These are phyloP conservation scores for Stratiomys singularior DNA, from an alignment of 2,888 invertebrate species.

Conservation along the genomic window DNA sequence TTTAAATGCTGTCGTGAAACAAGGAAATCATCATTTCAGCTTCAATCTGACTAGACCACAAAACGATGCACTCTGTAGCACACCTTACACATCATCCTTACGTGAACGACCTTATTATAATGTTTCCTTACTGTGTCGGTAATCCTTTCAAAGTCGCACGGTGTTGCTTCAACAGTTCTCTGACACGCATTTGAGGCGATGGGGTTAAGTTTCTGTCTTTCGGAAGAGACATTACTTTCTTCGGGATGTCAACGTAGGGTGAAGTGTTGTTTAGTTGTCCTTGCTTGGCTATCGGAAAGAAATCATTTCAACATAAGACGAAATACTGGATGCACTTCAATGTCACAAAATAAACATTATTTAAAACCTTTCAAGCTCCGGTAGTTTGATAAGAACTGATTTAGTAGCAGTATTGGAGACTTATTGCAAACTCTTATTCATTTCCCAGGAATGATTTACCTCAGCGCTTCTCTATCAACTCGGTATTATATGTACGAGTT, in stretches of 20 bases:
- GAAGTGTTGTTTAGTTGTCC: neutral
- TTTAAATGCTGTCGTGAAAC: constrained; percentile 11
- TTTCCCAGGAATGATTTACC: neutral
- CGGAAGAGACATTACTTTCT: neutral
- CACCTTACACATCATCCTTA: constrained; percentile 34
- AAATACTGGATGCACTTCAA: too few species aligned
- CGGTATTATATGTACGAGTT: neutral
- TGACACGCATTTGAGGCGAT: neutral
- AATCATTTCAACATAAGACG: neutral
- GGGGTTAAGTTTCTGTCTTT: neutral
- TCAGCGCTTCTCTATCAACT: neutral
- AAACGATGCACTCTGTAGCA: neutral
- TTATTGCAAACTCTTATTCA: too few species aligned
- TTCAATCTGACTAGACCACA: neutral
- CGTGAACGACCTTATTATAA: constrained; percentile 45
- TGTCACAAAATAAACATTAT: too few species aligned
- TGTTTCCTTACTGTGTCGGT: neutral
- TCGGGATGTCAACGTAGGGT: neutral
- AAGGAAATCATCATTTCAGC: constrained; percentile 13
- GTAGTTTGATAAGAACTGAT: too few species aligned
- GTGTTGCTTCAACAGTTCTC: neutral
- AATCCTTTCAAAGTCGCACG: constrained; percentile 22
- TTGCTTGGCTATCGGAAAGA: neutral
- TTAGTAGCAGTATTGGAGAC: too few species aligned
- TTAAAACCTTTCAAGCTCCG: too few species aligned